These are phyloP conservation scores for Sparus aurata DNA, from an alignment of 2,797 vertebrate genomes.

Conservation along the genomic window DNA sequence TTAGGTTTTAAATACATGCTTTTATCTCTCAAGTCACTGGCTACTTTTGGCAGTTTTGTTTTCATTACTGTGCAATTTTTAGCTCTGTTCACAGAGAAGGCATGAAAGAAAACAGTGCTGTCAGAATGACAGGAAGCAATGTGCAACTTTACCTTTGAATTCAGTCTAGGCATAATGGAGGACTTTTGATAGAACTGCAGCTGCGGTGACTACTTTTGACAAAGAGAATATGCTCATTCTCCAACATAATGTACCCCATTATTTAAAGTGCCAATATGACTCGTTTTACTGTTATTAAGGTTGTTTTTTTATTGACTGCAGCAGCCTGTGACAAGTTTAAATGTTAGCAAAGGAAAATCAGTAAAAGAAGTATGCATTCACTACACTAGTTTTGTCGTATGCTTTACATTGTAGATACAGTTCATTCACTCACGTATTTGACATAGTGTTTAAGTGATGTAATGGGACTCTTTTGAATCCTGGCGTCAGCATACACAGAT, in stretches of 20 bases:
- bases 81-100: background rate
- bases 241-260: background rate
- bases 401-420: no score
- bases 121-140: background rate
- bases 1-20: background rate
- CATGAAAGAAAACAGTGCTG: background rate
- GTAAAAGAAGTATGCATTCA: background rate
- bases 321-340: background rate
- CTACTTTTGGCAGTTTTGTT: background rate
- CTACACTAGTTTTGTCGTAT: background rate
- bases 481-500: constrained; percentile 2
- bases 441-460: constrained; percentile 25
- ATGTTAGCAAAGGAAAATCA: background rate
- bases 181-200: constrained; percentile 12
- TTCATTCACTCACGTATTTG: background rate
- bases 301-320: background rate
- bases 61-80: constrained; percentile 5
- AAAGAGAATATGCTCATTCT: constrained; percentile 8
- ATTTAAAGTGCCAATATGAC: background rate
- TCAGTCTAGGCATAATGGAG: background rate
- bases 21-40: background rate
- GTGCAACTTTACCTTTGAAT: background rate
- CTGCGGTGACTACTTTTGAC: constrained; percentile 20
- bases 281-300: constrained; percentile 9
- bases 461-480: constrained; percentile 15